Base-by-base conservation (phyloP, 1,140 invertebrate genomes). In the Camponotus pennsylvanicus region DNA sequence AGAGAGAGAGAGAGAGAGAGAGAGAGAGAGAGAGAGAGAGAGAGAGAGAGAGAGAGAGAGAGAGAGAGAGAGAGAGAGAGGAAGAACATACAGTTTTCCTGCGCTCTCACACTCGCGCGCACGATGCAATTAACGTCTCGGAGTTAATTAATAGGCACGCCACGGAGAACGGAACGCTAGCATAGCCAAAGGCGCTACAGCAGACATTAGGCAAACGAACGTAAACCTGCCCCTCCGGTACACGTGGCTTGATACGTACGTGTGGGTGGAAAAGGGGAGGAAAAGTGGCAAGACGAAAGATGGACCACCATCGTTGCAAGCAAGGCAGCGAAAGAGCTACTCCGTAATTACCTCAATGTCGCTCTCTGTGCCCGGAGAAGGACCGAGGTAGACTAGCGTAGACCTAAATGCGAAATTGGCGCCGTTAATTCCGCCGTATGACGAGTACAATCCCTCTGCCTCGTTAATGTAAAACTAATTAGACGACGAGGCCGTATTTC, bases 91-190 rank as follows among this genome's bases (percentile, higher is more conserved):
- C 79, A 69, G 15, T 80, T 21, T 37, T 45, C 67, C 55, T 18
- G 21, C 69, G 67, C 67, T 64, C 13, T 52, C 61, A 3, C 66
- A 40, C 37, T 49, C 73, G 77, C 85, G 27, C 27, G 80, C 70
- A 71, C 88, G 88, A 91, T 84, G 88, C 91, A 92, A 92, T 92
- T 92, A 92, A 92, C 91, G 86, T 90, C 87, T 91, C 84, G 67
- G 55, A 76, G 86, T 91, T 91, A 90, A 91, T 91, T 91, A 91
- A 91, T 91, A 90, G 86, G 84, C 89, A 76, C 75, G 73, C 78
- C 78, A 85, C 86, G 87, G 89, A 90, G 89, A 90, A 90, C 88
- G 79, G 90, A 90, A 86, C 45, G 21, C 69, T 57, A 52, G 21
- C 59, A 57, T 80, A 78, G 83, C 89, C 89, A 88, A 90, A 90